Evolutionary conservation across 2,888 invertebrate genomes (phyloP).

Genomic region (Endotricha flammealis): DNA sequence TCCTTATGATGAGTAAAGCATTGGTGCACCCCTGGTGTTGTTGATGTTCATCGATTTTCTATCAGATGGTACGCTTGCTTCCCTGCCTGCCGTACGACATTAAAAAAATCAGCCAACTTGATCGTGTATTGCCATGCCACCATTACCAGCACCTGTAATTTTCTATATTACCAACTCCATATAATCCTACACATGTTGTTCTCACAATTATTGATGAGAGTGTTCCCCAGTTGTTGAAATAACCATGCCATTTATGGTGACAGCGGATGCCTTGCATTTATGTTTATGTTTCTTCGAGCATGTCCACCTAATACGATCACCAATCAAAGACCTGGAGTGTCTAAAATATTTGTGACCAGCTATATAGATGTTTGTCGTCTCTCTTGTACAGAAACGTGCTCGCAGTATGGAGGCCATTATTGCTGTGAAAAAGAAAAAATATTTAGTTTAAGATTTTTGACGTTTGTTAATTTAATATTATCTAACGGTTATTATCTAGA

Average conservation of each 20-base stretch:
- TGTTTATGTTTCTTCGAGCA: constrained; percentile 65
- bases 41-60: too few species aligned
- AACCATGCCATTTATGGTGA: constrained; percentile 57
- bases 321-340: constrained; percentile 59
- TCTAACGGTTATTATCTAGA: too few species aligned
- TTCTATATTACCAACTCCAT: too few species aligned
- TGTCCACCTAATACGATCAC: constrained; percentile 64
- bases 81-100: too few species aligned
- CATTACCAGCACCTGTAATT: too few species aligned
- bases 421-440: constrained; percentile 27
- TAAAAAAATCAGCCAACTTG: too few species aligned
- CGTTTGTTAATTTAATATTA: too few species aligned
- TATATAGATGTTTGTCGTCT: constrained; percentile 55
- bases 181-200: too few species aligned
- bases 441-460: not conserved
- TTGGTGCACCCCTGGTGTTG: too few species aligned
- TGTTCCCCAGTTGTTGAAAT: constrained; percentile 56
- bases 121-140: too few species aligned
- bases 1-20: too few species aligned
- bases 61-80: too few species aligned
- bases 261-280: constrained; percentile 62
- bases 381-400: constrained; percentile 44
- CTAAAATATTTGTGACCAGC: constrained; percentile 65
- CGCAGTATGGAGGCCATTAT: constrained; percentile 51
- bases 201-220: constrained; percentile 35